Percentiles rank a stretch among this genome's conserved stretches.
phyloP scores from a whole-genome alignment of 2,888 invertebrate genomes.

The Nezara viridula region DNA sequence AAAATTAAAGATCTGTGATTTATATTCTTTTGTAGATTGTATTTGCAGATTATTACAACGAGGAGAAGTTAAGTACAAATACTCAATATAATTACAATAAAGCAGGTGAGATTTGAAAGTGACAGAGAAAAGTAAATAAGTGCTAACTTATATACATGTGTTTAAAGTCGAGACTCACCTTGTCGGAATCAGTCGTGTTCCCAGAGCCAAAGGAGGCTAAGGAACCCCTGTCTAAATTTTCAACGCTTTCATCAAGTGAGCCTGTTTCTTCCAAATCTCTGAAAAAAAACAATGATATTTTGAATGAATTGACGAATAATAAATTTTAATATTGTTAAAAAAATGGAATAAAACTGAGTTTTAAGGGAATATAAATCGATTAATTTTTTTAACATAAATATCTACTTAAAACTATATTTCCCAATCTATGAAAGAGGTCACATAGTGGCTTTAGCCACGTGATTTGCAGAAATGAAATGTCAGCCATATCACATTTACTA shows the following conservation, averaged over 20 bases:
- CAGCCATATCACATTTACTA: no score
- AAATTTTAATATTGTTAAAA: no score
- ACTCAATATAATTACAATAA: not conserved
- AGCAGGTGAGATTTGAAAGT: not conserved
- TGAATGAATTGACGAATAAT: not conserved
- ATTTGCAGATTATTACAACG: not conserved
- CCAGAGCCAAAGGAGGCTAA: constrained; percentile 93
- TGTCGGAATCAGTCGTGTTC: constrained; percentile 94
- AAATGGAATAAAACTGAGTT: no score
- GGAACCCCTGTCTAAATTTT: constrained; percentile 89
- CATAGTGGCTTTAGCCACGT: no score
- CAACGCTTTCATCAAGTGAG: constrained; percentile 86
- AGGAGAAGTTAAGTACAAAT: not conserved
- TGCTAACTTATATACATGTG: constrained; percentile 29
- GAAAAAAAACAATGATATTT: constrained; percentile 67
- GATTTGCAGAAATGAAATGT: no score
- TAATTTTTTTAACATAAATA: no score
- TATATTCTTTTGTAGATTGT: not conserved
- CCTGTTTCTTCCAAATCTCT: constrained; percentile 91
- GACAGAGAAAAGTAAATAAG: not conserved
- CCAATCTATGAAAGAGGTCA: no score
- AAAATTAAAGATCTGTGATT: not conserved
- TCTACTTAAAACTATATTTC: no score
- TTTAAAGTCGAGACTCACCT: constrained; percentile 73
- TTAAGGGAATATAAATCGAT: no score